Percentiles rank a stretch among this genome's conserved stretches.
Conservation (phyloP, 2,113 vertebrate genomes). For the Hippocampus barbouri region DNA sequence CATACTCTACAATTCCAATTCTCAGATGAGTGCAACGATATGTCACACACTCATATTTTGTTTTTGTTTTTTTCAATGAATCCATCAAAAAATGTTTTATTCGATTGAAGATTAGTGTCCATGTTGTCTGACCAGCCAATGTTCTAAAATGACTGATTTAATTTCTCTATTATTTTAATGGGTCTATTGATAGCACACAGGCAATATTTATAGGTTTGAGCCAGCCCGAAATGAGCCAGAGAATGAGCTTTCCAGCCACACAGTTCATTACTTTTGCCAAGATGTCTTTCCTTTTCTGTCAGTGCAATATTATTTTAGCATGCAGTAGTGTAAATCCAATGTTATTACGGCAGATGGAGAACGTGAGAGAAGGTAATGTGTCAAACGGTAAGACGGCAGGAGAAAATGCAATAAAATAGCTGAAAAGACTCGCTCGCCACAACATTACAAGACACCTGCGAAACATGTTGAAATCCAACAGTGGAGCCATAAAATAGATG, state of each 20-base stretch:
- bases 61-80: not conserved
- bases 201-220: slow-evolving; percentile 27
- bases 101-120: slow-evolving; percentile 32
- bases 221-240: slow-evolving; percentile 11
- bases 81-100: slow-evolving; percentile 14
- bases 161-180: slow-evolving; percentile 37
- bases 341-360: not conserved
- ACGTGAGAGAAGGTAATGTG: not conserved
- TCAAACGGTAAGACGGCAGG: not conserved
- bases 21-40: slow-evolving; percentile 39
- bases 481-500: not conserved
- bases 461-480: not conserved
- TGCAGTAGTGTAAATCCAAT: not conserved
- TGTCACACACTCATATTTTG: slow-evolving; percentile 40
- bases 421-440: not conserved
- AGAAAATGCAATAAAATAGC: not conserved
- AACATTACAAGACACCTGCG: not conserved
- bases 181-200: slow-evolving; percentile 29
- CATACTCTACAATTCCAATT: slow-evolving; percentile 48
- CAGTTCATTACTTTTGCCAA: slow-evolving; percentile 43
- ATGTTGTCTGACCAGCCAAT: slow-evolving; percentile 36
- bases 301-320: slow-evolving; percentile 30
- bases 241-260: slow-evolving; percentile 37
- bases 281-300: slow-evolving; percentile 53
- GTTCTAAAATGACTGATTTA: slow-evolving; percentile 41